A percentile compares a stretch with the other conserved stretches of the same genome.
Conservation (phyloP, 2,888 invertebrate species). For the Dysmachus trigonus region DNA sequence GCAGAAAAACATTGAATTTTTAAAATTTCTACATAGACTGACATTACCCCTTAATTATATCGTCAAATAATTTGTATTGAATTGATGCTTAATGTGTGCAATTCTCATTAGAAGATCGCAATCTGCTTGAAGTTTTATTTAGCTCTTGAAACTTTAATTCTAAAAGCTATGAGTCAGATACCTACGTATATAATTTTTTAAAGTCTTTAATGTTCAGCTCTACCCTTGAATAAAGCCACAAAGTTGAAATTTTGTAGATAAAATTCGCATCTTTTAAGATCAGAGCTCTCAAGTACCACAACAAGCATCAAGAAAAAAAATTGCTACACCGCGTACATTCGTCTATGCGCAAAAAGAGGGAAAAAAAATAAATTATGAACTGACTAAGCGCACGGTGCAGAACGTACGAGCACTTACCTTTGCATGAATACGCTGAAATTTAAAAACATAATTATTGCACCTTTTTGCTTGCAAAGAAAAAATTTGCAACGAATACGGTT, state of each 20-base stretch:
- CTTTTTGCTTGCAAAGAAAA: constrained; percentile 5
- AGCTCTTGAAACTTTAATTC: background rate
- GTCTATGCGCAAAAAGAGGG: background rate
- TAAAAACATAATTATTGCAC: constrained; percentile 33
- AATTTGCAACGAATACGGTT: constrained; percentile 21
- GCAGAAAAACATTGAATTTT: no score
- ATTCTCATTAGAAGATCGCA: no score
- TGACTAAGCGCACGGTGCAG: background rate
- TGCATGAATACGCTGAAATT: constrained; percentile 15
- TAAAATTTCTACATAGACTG: no score
- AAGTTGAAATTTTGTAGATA: background rate
- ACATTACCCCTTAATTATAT: no score
- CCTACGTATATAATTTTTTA: background rate
- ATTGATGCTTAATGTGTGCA: no score
- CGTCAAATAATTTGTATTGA: no score
- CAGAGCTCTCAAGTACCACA: background rate
- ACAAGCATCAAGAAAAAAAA: background rate
- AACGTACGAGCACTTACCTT: background rate
- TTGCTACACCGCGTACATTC: background rate
- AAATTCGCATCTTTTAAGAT: background rate
- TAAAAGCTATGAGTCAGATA: background rate
- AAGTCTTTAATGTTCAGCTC: background rate
- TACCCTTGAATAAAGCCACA: background rate
- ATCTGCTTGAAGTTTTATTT: background rate
- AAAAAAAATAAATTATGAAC: background rate